phyloP scores from a whole-genome alignment of 2,888 invertebrate genomes.

The Drosophila birchii region DNA sequence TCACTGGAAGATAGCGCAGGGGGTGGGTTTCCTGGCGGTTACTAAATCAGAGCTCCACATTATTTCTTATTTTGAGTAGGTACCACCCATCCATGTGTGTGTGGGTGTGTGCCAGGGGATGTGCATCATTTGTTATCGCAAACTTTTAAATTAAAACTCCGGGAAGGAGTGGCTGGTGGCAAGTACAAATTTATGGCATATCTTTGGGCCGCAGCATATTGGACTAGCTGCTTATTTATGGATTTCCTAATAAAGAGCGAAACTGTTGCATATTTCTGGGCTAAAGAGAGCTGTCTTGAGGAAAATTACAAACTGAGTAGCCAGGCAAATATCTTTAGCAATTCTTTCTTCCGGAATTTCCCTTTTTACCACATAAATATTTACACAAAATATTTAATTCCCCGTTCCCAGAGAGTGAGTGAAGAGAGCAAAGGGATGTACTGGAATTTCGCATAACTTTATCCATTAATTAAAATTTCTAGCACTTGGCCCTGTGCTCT shows the following conservation, averaged over 20 bases:
- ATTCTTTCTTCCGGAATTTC: neutral
- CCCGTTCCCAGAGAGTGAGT: neutral
- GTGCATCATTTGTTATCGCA: conserved; percentile 81
- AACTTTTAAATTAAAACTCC: conserved; percentile 79
- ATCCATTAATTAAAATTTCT: conserved; percentile 84
- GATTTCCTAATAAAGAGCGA: conserved; percentile 42
- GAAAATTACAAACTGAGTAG: neutral
- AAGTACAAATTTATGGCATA: conserved; percentile 64
- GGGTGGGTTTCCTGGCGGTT: conserved; percentile 41
- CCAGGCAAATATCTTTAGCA: conserved; percentile 11
- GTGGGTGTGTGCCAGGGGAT: conserved; percentile 49
- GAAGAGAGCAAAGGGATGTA: conserved; percentile 28
- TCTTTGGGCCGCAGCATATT: conserved; percentile 63
- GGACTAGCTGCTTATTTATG: conserved; percentile 68
- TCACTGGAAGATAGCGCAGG: conserved; percentile 26
- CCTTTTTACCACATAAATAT: conserved; percentile 55
- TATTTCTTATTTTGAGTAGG: conserved; percentile 73
- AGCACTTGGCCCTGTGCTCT: conserved; percentile 63
- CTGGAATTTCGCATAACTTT: conserved; percentile 79
- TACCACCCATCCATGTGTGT: conserved; percentile 31
- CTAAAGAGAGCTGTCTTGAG: neutral
- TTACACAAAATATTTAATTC: conserved; percentile 58
- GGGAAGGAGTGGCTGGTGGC: conserved; percentile 29
- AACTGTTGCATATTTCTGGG: conserved; percentile 47
- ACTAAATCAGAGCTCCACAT: conserved; percentile 77